These are phyloP conservation scores for Hoplias malabaricus DNA, from an alignment of 2,113 vertebrate species.

Conservation along the genomic window DNA sequence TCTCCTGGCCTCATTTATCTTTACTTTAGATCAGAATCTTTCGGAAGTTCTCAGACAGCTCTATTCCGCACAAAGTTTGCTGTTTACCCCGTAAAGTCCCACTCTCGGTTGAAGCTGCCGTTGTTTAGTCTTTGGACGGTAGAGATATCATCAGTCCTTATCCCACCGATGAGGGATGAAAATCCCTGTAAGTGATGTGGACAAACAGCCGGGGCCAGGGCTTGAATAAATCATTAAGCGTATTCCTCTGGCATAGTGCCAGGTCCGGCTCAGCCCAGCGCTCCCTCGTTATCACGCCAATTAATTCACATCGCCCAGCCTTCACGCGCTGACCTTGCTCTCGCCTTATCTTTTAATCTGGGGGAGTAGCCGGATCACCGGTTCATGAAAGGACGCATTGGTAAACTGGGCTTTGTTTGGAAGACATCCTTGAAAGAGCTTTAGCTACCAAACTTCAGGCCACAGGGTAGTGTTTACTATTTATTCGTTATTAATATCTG, in stretches of 20 bases:
- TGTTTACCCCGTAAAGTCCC: not conserved
- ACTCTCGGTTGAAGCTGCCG: not conserved
- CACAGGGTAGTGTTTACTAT: not conserved
- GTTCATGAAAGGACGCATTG: not conserved
- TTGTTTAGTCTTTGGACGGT: conserved; percentile 2
- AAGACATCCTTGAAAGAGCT: not conserved
- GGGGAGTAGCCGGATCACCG: conserved; percentile 3
- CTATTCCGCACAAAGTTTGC: not conserved
- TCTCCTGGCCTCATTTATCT: too few species aligned
- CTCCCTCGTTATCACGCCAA: conserved; percentile 22
- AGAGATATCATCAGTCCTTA: conserved; percentile 22
- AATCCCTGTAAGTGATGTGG: conserved; percentile 42
- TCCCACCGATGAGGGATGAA: conserved; percentile 37
- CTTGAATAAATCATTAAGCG: conserved; percentile 48
- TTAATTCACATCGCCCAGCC: conserved; percentile 29
- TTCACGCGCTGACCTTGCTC: conserved; percentile 37
- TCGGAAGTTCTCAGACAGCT: not conserved
- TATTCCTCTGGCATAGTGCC: conserved; percentile 23
- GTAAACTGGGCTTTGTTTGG: not conserved
- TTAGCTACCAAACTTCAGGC: not conserved
- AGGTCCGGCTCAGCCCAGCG: not conserved
- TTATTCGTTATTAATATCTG: not conserved
- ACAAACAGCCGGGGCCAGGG: conserved; percentile 33
- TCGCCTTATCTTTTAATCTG: conserved; percentile 8
- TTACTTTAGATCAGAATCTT: not conserved